These are phyloP conservation scores for Ochotona princeps DNA, from an alignment of 2,113 vertebrate species.

Conservation along the genomic window DNA sequence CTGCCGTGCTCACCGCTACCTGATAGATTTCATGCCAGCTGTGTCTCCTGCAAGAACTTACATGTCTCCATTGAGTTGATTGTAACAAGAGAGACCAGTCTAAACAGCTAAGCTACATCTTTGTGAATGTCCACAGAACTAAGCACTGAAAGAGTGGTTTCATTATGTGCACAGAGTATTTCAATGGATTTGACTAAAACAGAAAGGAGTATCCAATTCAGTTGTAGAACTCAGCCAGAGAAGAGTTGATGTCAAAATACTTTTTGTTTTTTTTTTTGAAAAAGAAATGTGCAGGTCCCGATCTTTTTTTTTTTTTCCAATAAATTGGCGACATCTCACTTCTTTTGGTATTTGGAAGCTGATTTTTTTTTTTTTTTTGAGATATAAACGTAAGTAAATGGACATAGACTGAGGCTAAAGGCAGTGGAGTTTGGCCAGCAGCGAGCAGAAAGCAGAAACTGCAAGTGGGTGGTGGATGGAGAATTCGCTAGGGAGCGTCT, in stretches of 20 bases:
- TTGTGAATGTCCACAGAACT: background rate
- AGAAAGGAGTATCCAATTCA: background rate
- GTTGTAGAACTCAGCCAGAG: background rate
- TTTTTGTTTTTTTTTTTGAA: background rate
- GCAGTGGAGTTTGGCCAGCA: too few relatives aligned
- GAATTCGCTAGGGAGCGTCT: constrained; percentile 53
- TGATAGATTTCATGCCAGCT: background rate
- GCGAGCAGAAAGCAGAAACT: constrained; percentile 3
- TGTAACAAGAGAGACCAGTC: background rate
- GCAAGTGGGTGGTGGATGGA: constrained; percentile 35
- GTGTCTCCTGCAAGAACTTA: background rate
- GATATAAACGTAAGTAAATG: constrained; percentile 23
- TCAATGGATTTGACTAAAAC: constrained; percentile 1
- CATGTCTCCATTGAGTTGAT: background rate
- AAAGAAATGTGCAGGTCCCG: background rate
- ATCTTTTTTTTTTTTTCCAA: constrained; percentile 5
- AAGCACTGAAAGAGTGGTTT: background rate
- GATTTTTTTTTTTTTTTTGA: constrained; percentile 27
- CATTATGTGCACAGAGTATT: background rate
- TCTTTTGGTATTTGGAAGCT: background rate
- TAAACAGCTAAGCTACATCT: background rate
- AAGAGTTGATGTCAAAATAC: background rate
- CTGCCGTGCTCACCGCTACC: background rate
- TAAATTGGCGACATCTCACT: background rate
- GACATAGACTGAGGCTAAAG: background rate